Evolutionary conservation across 2,113 vertebrate genomes (phyloP).

Genomic region (Grallaria varia): DNA sequence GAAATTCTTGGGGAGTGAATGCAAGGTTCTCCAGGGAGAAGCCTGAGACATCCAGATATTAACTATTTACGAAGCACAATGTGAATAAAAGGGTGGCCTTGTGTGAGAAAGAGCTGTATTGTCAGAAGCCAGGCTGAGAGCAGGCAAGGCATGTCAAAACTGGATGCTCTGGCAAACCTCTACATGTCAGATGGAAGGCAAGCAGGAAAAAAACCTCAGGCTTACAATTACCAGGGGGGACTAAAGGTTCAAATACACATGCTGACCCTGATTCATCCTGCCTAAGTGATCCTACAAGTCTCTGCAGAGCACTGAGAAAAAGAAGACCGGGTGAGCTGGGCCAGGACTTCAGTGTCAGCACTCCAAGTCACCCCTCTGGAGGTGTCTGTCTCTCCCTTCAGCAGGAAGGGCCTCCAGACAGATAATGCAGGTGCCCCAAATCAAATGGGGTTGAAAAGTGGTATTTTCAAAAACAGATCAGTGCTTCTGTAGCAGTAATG

Average conservation of each 20-base stretch:
- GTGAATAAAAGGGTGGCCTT: neutral
- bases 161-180: neutral
- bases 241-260: neutral
- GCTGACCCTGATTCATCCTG: neutral
- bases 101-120: neutral
- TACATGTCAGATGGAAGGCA: neutral
- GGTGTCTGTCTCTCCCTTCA: neutral
- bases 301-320: neutral
- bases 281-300: neutral
- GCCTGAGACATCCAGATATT: neutral
- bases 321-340: neutral
- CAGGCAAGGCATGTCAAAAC: neutral
- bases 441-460: neutral
- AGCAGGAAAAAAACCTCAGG: neutral
- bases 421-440: neutral
- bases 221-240: neutral
- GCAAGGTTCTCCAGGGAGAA: neutral
- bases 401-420: neutral
- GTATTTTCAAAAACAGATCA: neutral
- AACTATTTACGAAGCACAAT: neutral
- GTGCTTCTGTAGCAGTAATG: neutral
- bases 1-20: neutral
- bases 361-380: neutral
- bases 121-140: neutral
- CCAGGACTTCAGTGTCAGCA: neutral